Percentiles rank a stretch among this genome's conserved stretches.
Conservation (phyloP, 2,888 invertebrate genomes). For the Oligia strigilis region DNA sequence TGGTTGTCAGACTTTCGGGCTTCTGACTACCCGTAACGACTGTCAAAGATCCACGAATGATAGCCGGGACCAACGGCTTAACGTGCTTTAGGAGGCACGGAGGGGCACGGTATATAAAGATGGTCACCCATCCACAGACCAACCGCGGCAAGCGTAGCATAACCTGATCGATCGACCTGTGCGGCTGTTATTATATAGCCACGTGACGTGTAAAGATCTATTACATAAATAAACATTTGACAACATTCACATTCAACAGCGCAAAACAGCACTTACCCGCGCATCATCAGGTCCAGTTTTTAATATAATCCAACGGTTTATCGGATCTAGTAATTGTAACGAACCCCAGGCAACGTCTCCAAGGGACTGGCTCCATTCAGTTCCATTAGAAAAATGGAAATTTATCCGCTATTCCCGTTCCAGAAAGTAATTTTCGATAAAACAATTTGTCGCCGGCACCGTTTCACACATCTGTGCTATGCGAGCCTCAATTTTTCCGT, state of each 20-base stretch:
- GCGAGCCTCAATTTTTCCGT: conserved; percentile 76
- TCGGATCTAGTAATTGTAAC: conserved; percentile 70
- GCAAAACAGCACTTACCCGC: conserved; percentile 16
- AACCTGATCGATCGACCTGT: too few species aligned
- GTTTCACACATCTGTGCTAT: conserved; percentile 87
- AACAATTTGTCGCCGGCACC: conserved; percentile 88
- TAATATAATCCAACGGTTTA: conserved; percentile 63
- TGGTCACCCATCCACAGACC: too few species aligned
- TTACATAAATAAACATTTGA: background rate
- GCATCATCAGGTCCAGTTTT: conserved; percentile 44
- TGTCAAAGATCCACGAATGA: too few species aligned
- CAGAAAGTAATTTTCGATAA: conserved; percentile 90
- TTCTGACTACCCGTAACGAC: too few species aligned
- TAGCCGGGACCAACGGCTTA: too few species aligned
- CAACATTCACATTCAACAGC: background rate
- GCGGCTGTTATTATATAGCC: too few species aligned
- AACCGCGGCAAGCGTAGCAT: too few species aligned
- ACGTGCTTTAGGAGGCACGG: too few species aligned
- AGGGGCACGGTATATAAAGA: too few species aligned
- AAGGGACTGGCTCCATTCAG: conserved; percentile 70
- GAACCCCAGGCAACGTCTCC: conserved; percentile 66
- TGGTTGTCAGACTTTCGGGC: too few species aligned
- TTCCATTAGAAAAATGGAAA: conserved; percentile 88
- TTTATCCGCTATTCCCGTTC: conserved; percentile 78
- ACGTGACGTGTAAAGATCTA: too few species aligned